These are phyloP conservation scores for Glareola pratincola DNA, from an alignment of 2,113 vertebrate species.

Conservation along the genomic window DNA sequence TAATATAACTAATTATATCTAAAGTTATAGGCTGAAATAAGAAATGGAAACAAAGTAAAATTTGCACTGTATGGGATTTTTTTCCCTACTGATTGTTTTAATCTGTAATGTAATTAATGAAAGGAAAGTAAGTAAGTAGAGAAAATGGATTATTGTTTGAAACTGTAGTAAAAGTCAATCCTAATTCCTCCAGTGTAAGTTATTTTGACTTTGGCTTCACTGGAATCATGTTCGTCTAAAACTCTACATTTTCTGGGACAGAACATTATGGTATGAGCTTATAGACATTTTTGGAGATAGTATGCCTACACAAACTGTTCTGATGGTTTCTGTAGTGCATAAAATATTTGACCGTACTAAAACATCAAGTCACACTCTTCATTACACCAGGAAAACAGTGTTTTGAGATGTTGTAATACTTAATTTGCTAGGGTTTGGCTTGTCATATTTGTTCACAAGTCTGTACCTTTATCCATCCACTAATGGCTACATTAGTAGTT, in stretches of 20 bases:
- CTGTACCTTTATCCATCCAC: background rate
- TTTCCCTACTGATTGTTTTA: slow-evolving; percentile 33
- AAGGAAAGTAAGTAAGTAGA: background rate
- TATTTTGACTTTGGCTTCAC: background rate
- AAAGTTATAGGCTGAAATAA: slow-evolving; percentile 28
- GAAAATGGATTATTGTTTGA: background rate
- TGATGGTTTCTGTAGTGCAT: background rate
- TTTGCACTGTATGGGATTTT: background rate
- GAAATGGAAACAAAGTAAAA: slow-evolving; percentile 1
- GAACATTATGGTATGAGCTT: background rate
- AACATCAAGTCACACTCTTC: background rate
- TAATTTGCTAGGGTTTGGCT: background rate
- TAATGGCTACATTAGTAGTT: background rate
- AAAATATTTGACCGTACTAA: background rate
- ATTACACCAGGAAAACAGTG: background rate
- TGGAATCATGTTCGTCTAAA: background rate
- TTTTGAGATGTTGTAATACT: background rate
- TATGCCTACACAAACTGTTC: background rate
- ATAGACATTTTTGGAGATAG: background rate
- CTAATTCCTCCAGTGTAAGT: background rate
- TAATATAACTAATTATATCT: slow-evolving; percentile 33
- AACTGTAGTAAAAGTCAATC: background rate
- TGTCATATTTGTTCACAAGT: background rate
- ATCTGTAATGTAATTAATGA: slow-evolving; percentile 60
- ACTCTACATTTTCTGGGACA: background rate